Evolutionary conservation across 2,797 vertebrate genomes (phyloP).

Genomic region (Eulemur albifrons): DNA sequence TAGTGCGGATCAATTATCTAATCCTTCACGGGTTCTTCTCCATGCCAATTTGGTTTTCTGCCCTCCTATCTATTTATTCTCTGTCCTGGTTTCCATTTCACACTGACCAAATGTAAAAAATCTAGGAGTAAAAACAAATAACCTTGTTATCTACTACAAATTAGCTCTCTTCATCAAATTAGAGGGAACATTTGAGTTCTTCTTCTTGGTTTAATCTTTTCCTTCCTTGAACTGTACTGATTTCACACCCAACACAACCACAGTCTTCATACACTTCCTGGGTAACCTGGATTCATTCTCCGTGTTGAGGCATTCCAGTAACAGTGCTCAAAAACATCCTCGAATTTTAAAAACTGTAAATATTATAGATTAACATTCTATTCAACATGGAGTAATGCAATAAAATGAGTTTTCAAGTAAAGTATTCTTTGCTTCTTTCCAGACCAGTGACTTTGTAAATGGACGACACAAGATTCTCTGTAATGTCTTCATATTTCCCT

Average conservation of each 20-base stretch:
- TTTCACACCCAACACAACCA: background rate
- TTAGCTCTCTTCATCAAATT: background rate
- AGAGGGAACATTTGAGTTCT: background rate
- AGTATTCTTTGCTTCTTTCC: background rate
- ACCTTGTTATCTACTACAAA: background rate
- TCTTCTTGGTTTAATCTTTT: background rate
- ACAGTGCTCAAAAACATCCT: background rate
- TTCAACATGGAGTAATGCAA: background rate
- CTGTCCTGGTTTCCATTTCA: background rate
- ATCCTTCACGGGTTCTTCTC: background rate
- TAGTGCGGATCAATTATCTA: background rate
- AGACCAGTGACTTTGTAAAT: conserved; percentile 6
- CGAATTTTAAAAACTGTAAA: conserved; percentile 20
- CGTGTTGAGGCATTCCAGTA: background rate
- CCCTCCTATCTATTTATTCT: background rate
- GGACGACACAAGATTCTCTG: background rate
- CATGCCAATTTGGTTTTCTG: background rate
- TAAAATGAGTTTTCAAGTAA: background rate
- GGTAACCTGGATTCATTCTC: background rate
- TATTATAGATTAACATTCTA: background rate
- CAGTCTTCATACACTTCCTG: background rate
- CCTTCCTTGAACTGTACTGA: background rate
- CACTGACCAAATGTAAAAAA: conserved; percentile 16
- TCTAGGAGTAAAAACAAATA: background rate
- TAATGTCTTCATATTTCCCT: background rate